phyloP scores from a whole-genome alignment of 1,140 invertebrate species.

The Psix sp. region DNA sequence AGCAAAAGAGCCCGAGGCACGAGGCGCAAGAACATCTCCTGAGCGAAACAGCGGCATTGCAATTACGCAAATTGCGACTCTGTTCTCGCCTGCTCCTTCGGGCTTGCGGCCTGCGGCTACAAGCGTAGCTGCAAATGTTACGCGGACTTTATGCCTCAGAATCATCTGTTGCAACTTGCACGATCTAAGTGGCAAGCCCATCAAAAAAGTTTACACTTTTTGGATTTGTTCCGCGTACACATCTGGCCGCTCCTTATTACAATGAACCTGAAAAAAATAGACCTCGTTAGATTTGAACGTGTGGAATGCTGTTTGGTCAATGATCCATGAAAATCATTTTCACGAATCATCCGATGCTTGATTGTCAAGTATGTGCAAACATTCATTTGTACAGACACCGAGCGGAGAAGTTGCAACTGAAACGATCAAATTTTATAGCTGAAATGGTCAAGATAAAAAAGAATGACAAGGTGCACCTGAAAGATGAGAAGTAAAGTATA shows the following conservation, averaged over 20 bases:
- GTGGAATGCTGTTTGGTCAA: too few relatives aligned
- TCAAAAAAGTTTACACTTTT: conserved; percentile 39
- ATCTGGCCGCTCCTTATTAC: conserved; percentile 22
- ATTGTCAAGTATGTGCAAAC: too few relatives aligned
- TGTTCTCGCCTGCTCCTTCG: conserved; percentile 71
- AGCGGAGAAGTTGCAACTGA: too few relatives aligned
- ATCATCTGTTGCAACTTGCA: conserved; percentile 53
- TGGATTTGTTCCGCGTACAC: conserved; percentile 16
- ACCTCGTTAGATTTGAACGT: too few relatives aligned
- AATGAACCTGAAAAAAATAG: neutral
- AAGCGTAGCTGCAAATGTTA: conserved; percentile 54
- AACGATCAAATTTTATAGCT: too few relatives aligned
- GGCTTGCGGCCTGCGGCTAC: conserved; percentile 61
- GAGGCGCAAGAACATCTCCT: conserved; percentile 48
- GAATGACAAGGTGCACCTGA: too few relatives aligned
- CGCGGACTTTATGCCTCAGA: conserved; percentile 55
- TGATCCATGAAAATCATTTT: too few relatives aligned
- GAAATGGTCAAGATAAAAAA: too few relatives aligned
- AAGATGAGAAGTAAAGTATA: too few relatives aligned
- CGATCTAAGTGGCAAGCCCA: conserved; percentile 15
- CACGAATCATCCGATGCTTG: too few relatives aligned
- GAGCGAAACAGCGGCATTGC: conserved; percentile 64
- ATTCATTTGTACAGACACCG: too few relatives aligned
- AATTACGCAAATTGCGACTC: conserved; percentile 75
- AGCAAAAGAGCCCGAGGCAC: conserved; percentile 35